Base-by-base conservation (phyloP, 2,888 invertebrate species). In the Maniola hyperantus region DNA sequence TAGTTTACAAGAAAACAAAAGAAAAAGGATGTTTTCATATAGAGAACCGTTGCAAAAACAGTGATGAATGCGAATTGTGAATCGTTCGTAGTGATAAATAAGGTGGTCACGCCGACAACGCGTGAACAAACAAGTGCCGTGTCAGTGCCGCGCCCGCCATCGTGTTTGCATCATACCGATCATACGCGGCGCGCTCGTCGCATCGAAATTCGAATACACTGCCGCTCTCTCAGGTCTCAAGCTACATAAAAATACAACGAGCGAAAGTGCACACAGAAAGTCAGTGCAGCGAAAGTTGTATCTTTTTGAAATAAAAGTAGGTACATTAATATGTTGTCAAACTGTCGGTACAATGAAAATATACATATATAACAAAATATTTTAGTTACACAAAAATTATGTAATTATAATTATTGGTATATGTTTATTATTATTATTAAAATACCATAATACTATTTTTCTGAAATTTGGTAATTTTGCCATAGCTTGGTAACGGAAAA, bases 81-180 rank as follows among this genome's bases (percentile, higher is more conserved):
- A 80, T 76, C 83, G 83, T 78, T 77, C 66, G 83, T 76, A 81
- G 82, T 86, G 79, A 87, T 90, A 89, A 89, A 91, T 88, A 90
- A 89, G 84, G 80, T 82, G 83, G 80, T 83, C 91, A 91, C 85
- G 90, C 83, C 73, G 84, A 63, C 80, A 78, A 77, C 85, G 88
- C 91, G 91, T 91, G 91, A 87, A 91, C 88, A 91, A 91, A 91
- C 91, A 91, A 91, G 86, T 87, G 84, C 77, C 79, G 76, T 77
- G 82, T 79, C 79, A 77, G 78, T 77, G 78, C 77, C 77, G 77
- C 79, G 78, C 73, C 76, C 74, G 73, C 74, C 72, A 73, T 72
- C 76, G 68, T 74, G 73, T 73, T 74, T 74, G 74, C 76, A 75
- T 71, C 77, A 78, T 72, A 76, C 72, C 71, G 64, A 71, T 71